phyloP scores from a whole-genome alignment of 2,797 vertebrate species.

The Sebastes hopkinsi region DNA sequence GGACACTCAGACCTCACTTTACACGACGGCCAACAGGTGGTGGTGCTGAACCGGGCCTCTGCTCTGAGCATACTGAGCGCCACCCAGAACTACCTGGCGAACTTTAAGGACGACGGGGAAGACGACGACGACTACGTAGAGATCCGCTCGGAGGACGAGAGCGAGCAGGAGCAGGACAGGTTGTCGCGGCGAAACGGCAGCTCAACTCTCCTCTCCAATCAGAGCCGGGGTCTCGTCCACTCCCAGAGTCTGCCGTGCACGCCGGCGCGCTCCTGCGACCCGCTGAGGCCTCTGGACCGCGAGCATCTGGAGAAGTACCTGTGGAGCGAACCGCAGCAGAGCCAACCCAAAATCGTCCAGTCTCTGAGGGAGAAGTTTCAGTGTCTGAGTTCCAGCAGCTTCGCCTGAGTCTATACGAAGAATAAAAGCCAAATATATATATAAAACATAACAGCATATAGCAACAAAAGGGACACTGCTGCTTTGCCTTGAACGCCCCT shows the following conservation, averaged over 20 bases:
- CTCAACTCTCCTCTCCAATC: slow-evolving; percentile 13
- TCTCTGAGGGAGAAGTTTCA: slow-evolving; percentile 97
- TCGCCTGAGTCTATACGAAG: slow-evolving; percentile 81
- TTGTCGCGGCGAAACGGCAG: slow-evolving; percentile 9
- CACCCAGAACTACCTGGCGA: slow-evolving; percentile 94
- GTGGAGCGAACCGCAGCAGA: slow-evolving; percentile 90
- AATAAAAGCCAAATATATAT: slow-evolving; percentile 57
- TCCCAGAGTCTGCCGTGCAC: slow-evolving; percentile 80
- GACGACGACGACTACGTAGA: slow-evolving; percentile 98
- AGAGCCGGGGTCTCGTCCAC: slow-evolving; percentile 49
- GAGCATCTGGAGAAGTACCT: slow-evolving; percentile 91
- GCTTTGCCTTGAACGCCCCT: slow-evolving; percentile 48
- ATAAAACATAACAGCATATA: slow-evolving; percentile 26
- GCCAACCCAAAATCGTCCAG: slow-evolving; percentile 93
- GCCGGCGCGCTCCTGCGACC: slow-evolving; percentile 73
- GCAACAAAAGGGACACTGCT: slow-evolving; percentile 49
- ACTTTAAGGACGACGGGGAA: slow-evolving; percentile 93
- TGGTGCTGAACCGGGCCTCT: slow-evolving; percentile 87
- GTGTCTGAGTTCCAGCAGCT: slow-evolving; percentile 98
- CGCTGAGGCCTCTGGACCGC: slow-evolving; percentile 75
- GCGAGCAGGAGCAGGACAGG: slow-evolving; percentile 67
- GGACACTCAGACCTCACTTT: slow-evolving; percentile 88
- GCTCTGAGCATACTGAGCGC: slow-evolving; percentile 87
- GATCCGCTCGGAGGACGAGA: slow-evolving; percentile 95
- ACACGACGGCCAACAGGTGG: slow-evolving; percentile 92